Evolutionary conservation across 2,797 vertebrate species (phyloP), one percentile per base, ranked within the genome.

Genomic region (Anguilla megastoma): DNA sequence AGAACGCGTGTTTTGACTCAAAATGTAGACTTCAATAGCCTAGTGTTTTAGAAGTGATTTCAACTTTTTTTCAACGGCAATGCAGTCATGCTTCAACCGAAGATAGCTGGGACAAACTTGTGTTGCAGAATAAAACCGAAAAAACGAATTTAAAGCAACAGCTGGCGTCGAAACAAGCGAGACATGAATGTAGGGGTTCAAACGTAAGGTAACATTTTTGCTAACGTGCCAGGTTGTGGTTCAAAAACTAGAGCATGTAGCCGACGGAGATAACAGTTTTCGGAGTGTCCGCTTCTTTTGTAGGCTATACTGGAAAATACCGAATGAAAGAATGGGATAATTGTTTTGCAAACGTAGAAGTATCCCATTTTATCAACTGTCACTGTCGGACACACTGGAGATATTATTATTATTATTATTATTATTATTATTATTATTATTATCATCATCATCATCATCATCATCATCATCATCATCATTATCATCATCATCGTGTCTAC

Each of bases 171-270:
- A 84, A 58, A 54, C 50, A 10, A 14, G 24, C 27, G 14, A 50
- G 10, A 1, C 50, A 33, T 84, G 24, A 30, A 56, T 84, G 2
- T 41, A 14, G 52, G 83, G 54, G 27, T 58, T 52, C 50, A 84
- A 56, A 84, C 45, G 27, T 30, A 58, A 30, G 50, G n/a, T 56
- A 84, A 84, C 83, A 27, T 30, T 84, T 84, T 56, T 54, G 12
- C 16, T 54, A 84, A 56, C 50, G 56, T 30, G 36, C 50, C 45
- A 52, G 24, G 2, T n/a, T 50, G 9, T 27, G 79, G 36, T 48
- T 45, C 36, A 45, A 21, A 50, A 54, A 27, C 52, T 16, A 58
- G 52, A 12, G 10, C 52, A 56, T 27, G 21, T 6, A 52, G 50
- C 50, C 50, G 10, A n/a, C 54, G 41, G 16, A 36, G 21, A 84